Conservation (phyloP, 2,797 vertebrate species). For the Dermochelys coriacea region DNA sequence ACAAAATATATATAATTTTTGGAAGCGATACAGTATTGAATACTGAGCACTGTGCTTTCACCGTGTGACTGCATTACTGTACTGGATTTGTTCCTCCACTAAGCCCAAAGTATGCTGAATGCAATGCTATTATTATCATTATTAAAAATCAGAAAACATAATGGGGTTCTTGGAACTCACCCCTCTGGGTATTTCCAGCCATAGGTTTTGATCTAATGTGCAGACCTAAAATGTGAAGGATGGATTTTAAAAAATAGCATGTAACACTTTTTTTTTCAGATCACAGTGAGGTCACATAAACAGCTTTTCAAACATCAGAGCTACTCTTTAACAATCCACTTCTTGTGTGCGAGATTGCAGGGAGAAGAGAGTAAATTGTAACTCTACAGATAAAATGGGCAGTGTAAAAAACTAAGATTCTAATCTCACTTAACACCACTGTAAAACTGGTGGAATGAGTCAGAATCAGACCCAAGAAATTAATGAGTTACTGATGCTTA, state of each 20-base stretch:
- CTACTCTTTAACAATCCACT: constrained; percentile 44
- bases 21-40: not conserved
- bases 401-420: constrained; percentile 33
- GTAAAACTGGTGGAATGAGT: not conserved
- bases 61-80: not conserved
- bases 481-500: constrained; percentile 3
- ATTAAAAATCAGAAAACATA: not conserved
- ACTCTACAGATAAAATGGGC: not conserved
- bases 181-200: not conserved
- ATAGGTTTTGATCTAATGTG: constrained; percentile 44
- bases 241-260: constrained; percentile 12
- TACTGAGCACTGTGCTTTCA: not conserved
- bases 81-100: not conserved
- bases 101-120: not conserved
- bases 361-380: constrained; percentile 27
- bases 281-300: constrained; percentile 45
- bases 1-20: not conserved
- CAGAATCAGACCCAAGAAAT: constrained; percentile 20
- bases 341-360: constrained; percentile 47
- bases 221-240: constrained; percentile 19
- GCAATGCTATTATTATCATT: not conserved
- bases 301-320: constrained; percentile 9
- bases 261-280: not conserved
- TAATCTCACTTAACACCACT: not conserved
- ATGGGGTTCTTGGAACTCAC: not conserved